Evolutionary conservation across 2,888 invertebrate genomes (phyloP).

Genomic region (Alitta virens): DNA sequence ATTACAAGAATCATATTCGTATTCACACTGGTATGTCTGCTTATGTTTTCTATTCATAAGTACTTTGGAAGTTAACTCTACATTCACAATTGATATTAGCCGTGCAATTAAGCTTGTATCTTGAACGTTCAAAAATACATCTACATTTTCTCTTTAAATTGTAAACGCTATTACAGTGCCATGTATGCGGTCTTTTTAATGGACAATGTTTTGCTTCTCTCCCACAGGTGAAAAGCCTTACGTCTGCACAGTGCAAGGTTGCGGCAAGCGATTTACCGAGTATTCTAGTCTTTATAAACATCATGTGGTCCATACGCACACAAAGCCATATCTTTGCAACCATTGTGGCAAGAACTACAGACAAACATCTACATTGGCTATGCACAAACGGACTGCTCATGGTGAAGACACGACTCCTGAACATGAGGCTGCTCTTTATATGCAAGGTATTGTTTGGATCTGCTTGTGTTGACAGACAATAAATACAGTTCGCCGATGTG

Average conservation of each 20-base stretch:
- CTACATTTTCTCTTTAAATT: no score
- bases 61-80: no score
- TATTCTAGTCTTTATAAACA: slow-evolving; percentile 72
- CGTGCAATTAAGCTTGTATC: no score
- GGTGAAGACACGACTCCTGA: slow-evolving; percentile 45
- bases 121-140: no score
- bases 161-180: no score
- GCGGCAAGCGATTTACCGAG: slow-evolving; percentile 69
- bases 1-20: slow-evolving; percentile 69
- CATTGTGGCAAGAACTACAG: slow-evolving; percentile 65
- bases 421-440: neutral
- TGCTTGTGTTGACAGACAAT: no score
- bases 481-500: no score
- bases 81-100: no score
- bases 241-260: slow-evolving; percentile 64
- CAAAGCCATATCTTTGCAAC: slow-evolving; percentile 64
- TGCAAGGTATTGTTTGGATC: no score
- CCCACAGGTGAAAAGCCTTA: slow-evolving; percentile 65
- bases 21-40: slow-evolving; percentile 65
- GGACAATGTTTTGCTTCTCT: no score
- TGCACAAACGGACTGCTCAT: slow-evolving; percentile 66
- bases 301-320: slow-evolving; percentile 65
- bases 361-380: slow-evolving; percentile 64
- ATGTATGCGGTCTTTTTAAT: no score
- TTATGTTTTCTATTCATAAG: no score